These are phyloP conservation scores for Pogonocichla stellata DNA, from an alignment of 2,113 vertebrate species.

Conservation along the genomic window DNA sequence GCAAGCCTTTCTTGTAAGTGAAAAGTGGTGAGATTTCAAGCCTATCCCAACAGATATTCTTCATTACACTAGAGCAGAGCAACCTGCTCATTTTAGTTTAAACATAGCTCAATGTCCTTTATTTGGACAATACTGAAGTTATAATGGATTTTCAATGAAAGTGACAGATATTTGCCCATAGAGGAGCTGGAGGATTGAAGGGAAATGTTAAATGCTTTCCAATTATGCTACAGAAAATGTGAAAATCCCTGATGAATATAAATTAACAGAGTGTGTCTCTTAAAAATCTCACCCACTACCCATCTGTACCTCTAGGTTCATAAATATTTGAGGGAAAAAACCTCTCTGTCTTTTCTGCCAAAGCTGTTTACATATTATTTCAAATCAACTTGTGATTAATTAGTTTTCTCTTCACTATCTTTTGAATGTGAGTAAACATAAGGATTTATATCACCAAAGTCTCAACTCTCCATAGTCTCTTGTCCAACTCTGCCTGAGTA, in stretches of 20 bases:
- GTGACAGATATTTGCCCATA: not conserved
- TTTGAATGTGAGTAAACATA: not conserved
- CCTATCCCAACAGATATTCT: not conserved
- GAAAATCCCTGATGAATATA: not conserved
- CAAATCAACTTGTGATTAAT: not conserved
- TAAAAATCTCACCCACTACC: constrained; percentile 39
- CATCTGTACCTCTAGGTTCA: constrained; percentile 21
- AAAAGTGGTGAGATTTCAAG: not conserved
- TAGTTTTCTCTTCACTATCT: not conserved
- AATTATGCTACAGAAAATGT: not conserved
- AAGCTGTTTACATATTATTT: not conserved
- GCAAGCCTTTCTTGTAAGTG: not conserved
- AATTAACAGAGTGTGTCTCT: not conserved
- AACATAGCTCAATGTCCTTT: not conserved
- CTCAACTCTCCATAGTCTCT: not conserved
- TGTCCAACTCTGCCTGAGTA: not conserved
- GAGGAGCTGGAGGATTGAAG: not conserved
- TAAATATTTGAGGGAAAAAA: not conserved
- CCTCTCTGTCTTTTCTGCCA: not conserved
- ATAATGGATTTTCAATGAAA: not conserved
- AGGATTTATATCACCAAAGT: not conserved
- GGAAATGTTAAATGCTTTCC: not conserved
- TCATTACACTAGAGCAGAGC: not conserved
- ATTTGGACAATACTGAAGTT: not conserved
- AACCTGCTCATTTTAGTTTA: not conserved